Evolutionary conservation across 2,888 invertebrate species (phyloP), one percentile per base, ranked within the genome.

Genomic region (Empis livida): DNA sequence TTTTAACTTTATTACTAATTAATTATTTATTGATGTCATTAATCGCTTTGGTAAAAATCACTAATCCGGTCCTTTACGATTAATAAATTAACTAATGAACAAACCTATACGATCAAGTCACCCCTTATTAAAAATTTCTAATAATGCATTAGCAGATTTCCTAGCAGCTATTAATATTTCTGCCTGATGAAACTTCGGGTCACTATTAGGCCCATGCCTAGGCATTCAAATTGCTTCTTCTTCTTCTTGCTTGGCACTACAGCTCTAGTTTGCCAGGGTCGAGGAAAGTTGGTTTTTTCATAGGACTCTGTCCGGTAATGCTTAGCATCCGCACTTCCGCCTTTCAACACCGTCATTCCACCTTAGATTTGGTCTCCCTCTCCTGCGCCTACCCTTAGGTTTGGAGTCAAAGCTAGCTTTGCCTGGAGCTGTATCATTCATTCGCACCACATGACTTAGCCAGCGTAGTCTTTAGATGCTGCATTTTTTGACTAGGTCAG

Each of bases 301-400:
- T n/a, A n/a, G n/a, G n/a, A n/a, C n/a, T n/a, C n/a, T n/a, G n/a
- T n/a, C n/a, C n/a, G 58, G 71, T 83, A 32, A 72, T 75, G 54
- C 80, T 82, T 63, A 83, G 84, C 69, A 77, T 76, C 30, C 80
- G 80, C n/a, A n/a, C n/a, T n/a, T n/a, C n/a, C n/a, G n/a, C n/a
- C n/a, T n/a, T n/a, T n/a, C n/a, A n/a, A n/a, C n/a, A n/a, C n/a
- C n/a, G n/a, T n/a, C n/a, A n/a, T n/a, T n/a, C n/a, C n/a, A n/a
- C n/a, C n/a, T n/a, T n/a, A n/a, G n/a, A n/a, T n/a, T n/a, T n/a
- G n/a, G n/a, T n/a, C n/a, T n/a, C n/a, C n/a, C n/a, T n/a, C n/a
- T n/a, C n/a, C n/a, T n/a, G n/a, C n/a, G n/a, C n/a, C n/a, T n/a
- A n/a, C n/a, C n/a, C n/a, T n/a, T n/a, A n/a, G n/a, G n/a, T n/a